Evolutionary conservation across 2,888 invertebrate genomes (phyloP), one percentile per base, ranked within the genome.

Genomic region (Melitaea athalia): DNA sequence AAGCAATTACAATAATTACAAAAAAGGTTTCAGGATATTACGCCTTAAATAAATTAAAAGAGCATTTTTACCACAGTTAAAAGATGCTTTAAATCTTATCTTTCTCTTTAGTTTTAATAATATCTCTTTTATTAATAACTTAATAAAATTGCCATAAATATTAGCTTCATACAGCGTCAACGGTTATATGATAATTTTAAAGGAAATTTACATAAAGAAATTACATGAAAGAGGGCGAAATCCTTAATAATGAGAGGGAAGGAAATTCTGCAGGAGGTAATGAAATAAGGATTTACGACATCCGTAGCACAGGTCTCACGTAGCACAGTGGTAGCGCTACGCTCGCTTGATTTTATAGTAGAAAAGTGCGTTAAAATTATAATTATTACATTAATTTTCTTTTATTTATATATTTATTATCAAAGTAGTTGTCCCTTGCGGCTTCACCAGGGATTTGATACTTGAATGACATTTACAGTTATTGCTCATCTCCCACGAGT

Each of bases 261-360:
- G 73, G 69, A 73, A 70, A 68, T 68, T 71, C 73, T 72, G 73
- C 71, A 66, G 66, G 70, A 73, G 70, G 74, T 72, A 74, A 73
- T 74, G 74, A 70, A 74, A 73, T 74, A 70, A 74, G 70, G 67
- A 74, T 73, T 74, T 74, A 74, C 71, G 71, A 74, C 73, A 70
- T 72, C 73, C 74, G 71, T 65, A 73, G 70, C 73, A 69, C 68
- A 62, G 61, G 65, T 62, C 63, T 67, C 71, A 66, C 63, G 67
- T 61, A 67, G 69, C 57, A 67, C 66, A 47, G 47, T 50, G 67
- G 62, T 11, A 17, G 47, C 57, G 42, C 63, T 59, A 43, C 57
- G 52, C 59, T 52, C 50, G 43, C 67, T 59, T 17, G 52, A 43
- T 59, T 67, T 57, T 52, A 24, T 59, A 10, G 42, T 15, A 67